A percentile compares a stretch with the other conserved stretches of the same genome.
phyloP scores from a whole-genome alignment of 2,888 invertebrate species.

The Clitarchus hookeri region DNA sequence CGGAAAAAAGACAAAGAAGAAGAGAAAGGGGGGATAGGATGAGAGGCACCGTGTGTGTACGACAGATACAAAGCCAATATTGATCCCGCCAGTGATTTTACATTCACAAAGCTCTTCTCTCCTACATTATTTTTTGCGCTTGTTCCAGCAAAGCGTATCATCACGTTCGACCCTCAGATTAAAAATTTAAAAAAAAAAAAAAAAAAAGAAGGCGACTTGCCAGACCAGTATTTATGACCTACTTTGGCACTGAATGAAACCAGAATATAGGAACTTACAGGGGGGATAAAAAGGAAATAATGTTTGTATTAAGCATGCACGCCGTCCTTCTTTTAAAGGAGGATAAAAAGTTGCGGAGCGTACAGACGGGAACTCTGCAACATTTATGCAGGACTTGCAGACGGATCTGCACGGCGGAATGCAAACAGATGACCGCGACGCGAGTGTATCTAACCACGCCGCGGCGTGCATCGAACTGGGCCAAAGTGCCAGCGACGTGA shows the following conservation, averaged over 20 bases:
- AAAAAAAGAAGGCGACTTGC: background rate
- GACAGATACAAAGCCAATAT: background rate
- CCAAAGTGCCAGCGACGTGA: too few species aligned
- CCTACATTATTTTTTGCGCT: background rate
- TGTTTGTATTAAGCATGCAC: background rate
- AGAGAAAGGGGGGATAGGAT: background rate
- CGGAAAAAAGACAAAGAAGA: background rate
- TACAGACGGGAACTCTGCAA: too few species aligned
- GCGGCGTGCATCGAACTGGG: too few species aligned
- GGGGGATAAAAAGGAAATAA: background rate
- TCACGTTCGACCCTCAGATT: background rate
- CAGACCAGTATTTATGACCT: background rate
- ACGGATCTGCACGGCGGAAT: too few species aligned
- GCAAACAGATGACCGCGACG: too few species aligned
- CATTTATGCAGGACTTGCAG: too few species aligned
- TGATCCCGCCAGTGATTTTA: background rate
- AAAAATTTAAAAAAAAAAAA: background rate
- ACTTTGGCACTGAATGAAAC: background rate
- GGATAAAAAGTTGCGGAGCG: too few species aligned
- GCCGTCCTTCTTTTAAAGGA: background rate
- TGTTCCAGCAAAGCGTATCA: background rate
- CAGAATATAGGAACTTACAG: background rate
- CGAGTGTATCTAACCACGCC: too few species aligned
- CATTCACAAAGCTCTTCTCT: background rate
- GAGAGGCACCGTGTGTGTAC: background rate